A percentile compares a stretch with the other conserved stretches of the same genome.
phyloP scores from a whole-genome alignment of 2,113 vertebrate species.

The Oxyruncus cristatus region DNA sequence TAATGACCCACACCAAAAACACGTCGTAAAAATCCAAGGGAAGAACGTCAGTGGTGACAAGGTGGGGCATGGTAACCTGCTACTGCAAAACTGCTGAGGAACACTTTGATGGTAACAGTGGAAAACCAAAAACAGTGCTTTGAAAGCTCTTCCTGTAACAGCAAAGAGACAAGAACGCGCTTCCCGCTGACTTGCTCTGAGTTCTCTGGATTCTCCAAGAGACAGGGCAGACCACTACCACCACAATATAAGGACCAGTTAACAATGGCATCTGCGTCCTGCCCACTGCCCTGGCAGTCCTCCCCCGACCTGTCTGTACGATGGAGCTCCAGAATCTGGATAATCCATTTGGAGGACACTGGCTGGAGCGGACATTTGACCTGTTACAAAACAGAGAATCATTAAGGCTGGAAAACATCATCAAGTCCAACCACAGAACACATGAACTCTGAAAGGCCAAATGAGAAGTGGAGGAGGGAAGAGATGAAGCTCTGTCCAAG shows the following conservation, averaged over 20 bases:
- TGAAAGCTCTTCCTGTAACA: rapidly evolving
- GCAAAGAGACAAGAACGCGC: rapidly evolving
- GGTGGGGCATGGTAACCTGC: background rate
- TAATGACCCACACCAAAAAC: background rate
- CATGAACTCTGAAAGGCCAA: background rate
- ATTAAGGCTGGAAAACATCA: background rate
- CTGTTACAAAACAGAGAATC: background rate
- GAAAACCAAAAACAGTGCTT: background rate
- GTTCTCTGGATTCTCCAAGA: background rate
- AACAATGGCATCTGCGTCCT: background rate
- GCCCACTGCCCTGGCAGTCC: background rate
- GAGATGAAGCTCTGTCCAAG: background rate
- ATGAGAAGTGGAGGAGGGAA: background rate
- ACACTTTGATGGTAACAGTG: background rate
- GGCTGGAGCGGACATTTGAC: background rate
- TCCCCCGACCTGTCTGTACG: background rate
- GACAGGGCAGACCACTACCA: background rate
- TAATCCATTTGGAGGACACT: background rate
- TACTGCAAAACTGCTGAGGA: background rate
- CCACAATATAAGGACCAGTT: background rate
- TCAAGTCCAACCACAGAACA: background rate
- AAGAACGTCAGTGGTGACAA: background rate
- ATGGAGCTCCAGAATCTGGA: background rate
- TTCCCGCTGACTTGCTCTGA: background rate
- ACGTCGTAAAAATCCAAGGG: background rate